phyloP scores from a whole-genome alignment of 2,888 invertebrate genomes.

The Oscheius sp. region DNA sequence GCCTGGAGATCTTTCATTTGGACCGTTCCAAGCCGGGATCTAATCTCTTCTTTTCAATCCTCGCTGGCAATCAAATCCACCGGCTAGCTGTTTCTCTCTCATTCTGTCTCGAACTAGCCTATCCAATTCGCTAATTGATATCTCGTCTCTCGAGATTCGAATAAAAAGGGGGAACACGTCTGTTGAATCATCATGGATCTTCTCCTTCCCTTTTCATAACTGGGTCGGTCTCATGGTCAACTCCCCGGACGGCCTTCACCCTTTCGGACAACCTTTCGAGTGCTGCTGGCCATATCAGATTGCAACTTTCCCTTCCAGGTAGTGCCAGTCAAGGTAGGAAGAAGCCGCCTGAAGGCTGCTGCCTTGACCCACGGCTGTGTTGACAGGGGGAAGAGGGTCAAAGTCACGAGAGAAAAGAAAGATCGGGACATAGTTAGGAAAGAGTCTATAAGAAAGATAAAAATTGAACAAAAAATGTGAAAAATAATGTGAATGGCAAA shows the following conservation, averaged over 20 bases:
- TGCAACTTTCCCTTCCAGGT: constrained; percentile 26
- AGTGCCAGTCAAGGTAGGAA: constrained; percentile 12
- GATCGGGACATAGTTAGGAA: not conserved
- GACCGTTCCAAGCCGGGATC: too few species aligned
- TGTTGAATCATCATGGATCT: too few species aligned
- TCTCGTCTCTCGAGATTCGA: not conserved
- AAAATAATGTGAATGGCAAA: too few species aligned
- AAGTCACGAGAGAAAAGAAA: constrained; percentile 7
- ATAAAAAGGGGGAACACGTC: not conserved
- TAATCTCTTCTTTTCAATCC: too few species aligned
- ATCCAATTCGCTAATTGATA: not conserved
- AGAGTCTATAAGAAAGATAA: too few species aligned
- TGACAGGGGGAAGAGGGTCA: constrained; percentile 27
- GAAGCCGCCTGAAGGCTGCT: not conserved
- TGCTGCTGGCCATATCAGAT: constrained; percentile 13
- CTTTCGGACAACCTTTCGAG: constrained; percentile 16
- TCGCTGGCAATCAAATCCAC: too few species aligned
- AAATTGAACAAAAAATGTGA: too few species aligned
- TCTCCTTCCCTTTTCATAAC: constrained; percentile 16
- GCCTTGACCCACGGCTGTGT: constrained; percentile 22
- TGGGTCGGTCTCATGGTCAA: constrained; percentile 24
- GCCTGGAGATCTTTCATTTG: too few species aligned
- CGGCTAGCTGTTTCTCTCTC: not conserved
- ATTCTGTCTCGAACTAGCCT: not conserved
- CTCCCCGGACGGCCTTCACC: constrained; percentile 20